Conservation (phyloP, 1,140 invertebrate species). For the Neomicropteryx cornuta region DNA sequence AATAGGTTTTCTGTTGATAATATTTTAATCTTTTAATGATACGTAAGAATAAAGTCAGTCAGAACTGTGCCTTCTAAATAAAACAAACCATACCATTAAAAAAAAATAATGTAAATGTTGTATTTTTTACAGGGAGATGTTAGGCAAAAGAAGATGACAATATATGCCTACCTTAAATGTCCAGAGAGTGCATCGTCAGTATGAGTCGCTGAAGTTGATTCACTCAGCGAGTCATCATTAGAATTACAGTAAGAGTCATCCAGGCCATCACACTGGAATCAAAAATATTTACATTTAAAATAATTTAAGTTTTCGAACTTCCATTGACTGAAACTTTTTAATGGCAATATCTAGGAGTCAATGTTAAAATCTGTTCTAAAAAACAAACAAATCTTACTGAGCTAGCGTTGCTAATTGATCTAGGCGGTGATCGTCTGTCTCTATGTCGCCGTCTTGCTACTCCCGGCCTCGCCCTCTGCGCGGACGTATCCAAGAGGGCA, state of each 20-base stretch:
- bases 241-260: slow-evolving; percentile 60
- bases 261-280: slow-evolving; percentile 50
- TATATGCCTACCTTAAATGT: too few species aligned
- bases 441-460: slow-evolving; percentile 49
- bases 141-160: too few species aligned
- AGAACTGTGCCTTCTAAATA: too few species aligned
- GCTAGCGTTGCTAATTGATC: slow-evolving; percentile 50
- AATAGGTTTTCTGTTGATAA: too few species aligned
- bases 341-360: too few species aligned
- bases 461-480: slow-evolving; percentile 79
- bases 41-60: too few species aligned
- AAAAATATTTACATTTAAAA: slow-evolving; percentile 11
- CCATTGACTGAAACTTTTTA: not conserved
- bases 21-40: too few species aligned
- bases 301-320: slow-evolving; percentile 4
- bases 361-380: too few species aligned
- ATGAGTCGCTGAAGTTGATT: slow-evolving; percentile 37
- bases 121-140: too few species aligned
- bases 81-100: too few species aligned
- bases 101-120: too few species aligned
- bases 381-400: slow-evolving; percentile 36
- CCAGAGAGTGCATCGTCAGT: too few species aligned
- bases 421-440: slow-evolving; percentile 25
- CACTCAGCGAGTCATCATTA: slow-evolving; percentile 50
- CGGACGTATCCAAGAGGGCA: slow-evolving; percentile 76